Percentiles rank a stretch among this genome's conserved stretches.
Evolutionary conservation across 2,113 vertebrate species (phyloP).

Genomic region (Brachypteracias leptosomus): DNA sequence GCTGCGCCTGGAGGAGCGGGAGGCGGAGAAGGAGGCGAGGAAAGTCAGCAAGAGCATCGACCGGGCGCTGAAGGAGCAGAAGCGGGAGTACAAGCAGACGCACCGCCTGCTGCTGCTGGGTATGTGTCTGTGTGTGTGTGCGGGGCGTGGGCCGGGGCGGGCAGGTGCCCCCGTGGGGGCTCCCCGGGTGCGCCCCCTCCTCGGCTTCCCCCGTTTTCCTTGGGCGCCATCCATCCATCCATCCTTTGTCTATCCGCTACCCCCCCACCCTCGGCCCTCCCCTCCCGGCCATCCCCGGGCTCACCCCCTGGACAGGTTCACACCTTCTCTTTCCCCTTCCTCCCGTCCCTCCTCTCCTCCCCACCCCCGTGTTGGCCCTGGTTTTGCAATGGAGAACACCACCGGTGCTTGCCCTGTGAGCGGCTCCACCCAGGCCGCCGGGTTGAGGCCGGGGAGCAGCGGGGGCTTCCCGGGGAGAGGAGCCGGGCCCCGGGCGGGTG

Average conservation of each 20-base stretch:
- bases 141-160: background rate
- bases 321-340: background rate
- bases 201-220: background rate
- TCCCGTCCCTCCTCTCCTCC: background rate
- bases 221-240: background rate
- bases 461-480: background rate
- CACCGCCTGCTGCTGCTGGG: conserved; percentile 93
- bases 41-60: conserved; percentile 92
- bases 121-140: conserved; percentile 64
- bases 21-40: conserved; percentile 90
- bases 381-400: background rate
- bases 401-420: background rate
- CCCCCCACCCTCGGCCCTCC: no score
- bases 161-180: conserved; percentile 34
- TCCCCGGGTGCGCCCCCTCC: background rate
- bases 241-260: background rate
- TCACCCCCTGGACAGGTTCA: background rate
- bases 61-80: conserved; percentile 88
- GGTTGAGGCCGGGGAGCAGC: background rate
- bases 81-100: conserved; percentile 91
- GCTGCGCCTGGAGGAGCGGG: conserved; percentile 88
- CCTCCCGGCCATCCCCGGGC: background rate
- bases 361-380: background rate
- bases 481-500: background rate
- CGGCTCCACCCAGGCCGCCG: conserved; percentile 28